phyloP scores from a whole-genome alignment of 23 tunicate species.

The Diplosoma virens region DNA sequence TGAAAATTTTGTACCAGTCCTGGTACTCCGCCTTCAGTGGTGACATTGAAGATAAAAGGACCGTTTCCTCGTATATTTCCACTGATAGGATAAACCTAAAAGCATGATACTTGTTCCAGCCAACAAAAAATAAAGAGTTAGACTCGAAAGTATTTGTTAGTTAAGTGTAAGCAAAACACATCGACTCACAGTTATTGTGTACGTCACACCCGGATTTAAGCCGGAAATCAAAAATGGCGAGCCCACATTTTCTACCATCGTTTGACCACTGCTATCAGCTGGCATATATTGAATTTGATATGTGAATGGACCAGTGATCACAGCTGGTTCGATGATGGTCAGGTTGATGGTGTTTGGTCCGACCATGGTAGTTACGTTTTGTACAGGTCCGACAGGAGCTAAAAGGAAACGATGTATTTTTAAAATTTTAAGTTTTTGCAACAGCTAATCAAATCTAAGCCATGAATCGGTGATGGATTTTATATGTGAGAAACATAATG shows the following conservation, averaged over 20 bases:
- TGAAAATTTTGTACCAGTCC: background rate
- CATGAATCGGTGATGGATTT: too few species aligned
- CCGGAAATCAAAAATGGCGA: background rate
- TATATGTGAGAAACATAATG: too few species aligned
- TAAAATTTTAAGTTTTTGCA: too few species aligned
- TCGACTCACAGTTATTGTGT: background rate
- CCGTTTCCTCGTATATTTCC: background rate
- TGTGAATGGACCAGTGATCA: conserved; percentile 22
- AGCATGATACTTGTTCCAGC: background rate
- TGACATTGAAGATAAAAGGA: background rate
- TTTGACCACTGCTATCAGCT: background rate
- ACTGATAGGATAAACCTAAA: conserved; percentile 7
- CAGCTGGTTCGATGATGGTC: conserved; percentile 8
- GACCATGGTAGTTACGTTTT: background rate
- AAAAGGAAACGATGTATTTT: too few species aligned
- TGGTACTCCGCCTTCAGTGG: background rate
- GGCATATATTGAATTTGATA: background rate
- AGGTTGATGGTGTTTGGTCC: background rate
- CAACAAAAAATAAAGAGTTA: background rate
- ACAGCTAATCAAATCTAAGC: too few species aligned
- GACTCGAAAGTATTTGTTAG: too few species aligned
- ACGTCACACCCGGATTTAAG: background rate
- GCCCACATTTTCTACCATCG: background rate
- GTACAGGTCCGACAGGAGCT: conserved; percentile 25
- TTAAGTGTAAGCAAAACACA: background rate